Evolutionary conservation across 2,797 vertebrate species (phyloP).

Genomic region (Gastrophryne carolinensis): DNA sequence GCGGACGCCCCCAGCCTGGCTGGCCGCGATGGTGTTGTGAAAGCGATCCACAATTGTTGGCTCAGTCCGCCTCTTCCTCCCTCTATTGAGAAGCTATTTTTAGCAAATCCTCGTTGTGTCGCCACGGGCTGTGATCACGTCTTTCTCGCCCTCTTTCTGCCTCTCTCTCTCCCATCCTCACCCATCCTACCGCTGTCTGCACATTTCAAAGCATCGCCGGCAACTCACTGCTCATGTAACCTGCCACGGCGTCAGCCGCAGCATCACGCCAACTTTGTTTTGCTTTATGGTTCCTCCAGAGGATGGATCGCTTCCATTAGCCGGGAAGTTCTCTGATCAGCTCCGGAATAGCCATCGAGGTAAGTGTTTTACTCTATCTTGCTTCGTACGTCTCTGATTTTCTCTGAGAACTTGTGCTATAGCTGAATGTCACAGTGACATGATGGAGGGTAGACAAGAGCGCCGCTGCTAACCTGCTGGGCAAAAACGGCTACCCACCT

Average conservation of each 20-base stretch:
- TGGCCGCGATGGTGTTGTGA: conserved; percentile 55
- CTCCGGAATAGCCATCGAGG: conserved; percentile 23
- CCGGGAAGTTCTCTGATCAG: conserved; percentile 60
- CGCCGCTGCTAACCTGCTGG: too few species aligned
- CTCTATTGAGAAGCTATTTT: conserved; percentile 72
- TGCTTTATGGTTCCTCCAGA: conserved; percentile 35
- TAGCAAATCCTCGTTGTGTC: conserved; percentile 71
- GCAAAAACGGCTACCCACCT: too few species aligned
- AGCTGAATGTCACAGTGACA: too few species aligned
- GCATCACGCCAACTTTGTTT: conserved; percentile 61
- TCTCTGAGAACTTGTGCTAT: too few species aligned
- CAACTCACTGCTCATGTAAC: conserved; percentile 27
- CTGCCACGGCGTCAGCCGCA: background rate
- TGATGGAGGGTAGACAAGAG: too few species aligned
- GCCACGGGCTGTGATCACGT: conserved; percentile 65
- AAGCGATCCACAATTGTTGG: conserved; percentile 47
- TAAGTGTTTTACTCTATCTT: background rate
- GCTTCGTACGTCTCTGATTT: too few species aligned
- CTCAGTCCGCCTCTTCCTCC: conserved; percentile 59
- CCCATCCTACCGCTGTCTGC: conserved; percentile 44
- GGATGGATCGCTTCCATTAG: conserved; percentile 64
- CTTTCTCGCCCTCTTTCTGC: conserved; percentile 48
- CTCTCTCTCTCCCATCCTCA: conserved; percentile 44
- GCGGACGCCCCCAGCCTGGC: conserved; percentile 35
- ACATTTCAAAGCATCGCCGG: conserved; percentile 48